These are phyloP conservation scores for Spongilla lacustris DNA, from an alignment of 37 sponge, comb jelly and placozoan species.

Conservation along the genomic window DNA sequence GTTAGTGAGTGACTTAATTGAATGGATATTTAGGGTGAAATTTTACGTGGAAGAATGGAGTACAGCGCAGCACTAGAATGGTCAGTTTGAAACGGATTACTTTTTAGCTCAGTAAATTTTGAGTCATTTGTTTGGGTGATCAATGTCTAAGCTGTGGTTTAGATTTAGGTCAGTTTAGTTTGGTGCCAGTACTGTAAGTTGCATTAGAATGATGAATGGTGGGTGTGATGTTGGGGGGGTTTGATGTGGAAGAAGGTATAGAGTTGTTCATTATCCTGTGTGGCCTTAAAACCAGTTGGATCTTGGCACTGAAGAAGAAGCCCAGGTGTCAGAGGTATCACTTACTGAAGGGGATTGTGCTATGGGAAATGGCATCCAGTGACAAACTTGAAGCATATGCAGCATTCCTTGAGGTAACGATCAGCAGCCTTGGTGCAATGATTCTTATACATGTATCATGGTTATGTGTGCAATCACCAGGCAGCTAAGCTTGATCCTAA, in stretches of 20 bases:
- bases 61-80: neutral
- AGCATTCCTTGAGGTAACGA: conserved; percentile 34
- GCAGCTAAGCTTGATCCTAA: conserved; percentile 76
- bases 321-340: conserved; percentile 12
- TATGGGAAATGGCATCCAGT: conserved; percentile 33
- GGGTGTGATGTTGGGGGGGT: too few species aligned
- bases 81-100: neutral
- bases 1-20: too few species aligned
- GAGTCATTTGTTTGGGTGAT: too few species aligned
- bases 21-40: too few species aligned
- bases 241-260: too few species aligned
- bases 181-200: too few species aligned
- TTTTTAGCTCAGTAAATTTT: too few species aligned
- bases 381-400: conserved; percentile 24
- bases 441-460: neutral
- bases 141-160: too few species aligned
- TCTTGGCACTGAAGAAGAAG: conserved; percentile 6
- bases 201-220: too few species aligned
- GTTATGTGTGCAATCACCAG: conserved; percentile 7
- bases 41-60: neutral
- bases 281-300: too few species aligned
- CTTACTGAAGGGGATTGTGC: conserved; percentile 20
- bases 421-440: neutral
- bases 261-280: too few species aligned
- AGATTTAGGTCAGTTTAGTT: too few species aligned